Evolutionary conservation across 2,113 vertebrate species (phyloP).

Genomic region (Actenoides hombroni): DNA sequence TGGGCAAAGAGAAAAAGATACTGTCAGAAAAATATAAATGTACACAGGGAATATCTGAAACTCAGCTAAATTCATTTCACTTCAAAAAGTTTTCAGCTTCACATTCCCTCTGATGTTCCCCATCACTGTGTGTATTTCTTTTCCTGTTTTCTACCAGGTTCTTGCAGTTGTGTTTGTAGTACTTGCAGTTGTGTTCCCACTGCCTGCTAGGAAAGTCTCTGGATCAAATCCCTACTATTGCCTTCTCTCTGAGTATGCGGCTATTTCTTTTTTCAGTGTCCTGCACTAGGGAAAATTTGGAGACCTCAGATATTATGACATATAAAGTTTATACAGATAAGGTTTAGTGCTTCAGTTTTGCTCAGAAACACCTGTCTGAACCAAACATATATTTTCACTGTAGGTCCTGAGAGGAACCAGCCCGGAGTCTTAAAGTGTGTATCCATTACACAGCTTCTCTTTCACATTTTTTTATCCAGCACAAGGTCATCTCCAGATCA

Average conservation of each 20-base stretch:
- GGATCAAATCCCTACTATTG: not conserved
- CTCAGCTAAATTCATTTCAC: not conserved
- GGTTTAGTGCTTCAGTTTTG: not conserved
- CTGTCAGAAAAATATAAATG: not conserved
- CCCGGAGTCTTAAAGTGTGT: rapidly evolving
- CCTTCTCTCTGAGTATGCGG: not conserved
- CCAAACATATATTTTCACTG: rapidly evolving
- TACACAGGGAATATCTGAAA: not conserved
- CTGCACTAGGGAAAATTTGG: not conserved
- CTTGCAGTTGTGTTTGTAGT: not conserved
- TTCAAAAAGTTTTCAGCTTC: not conserved
- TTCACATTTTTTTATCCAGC: not conserved
- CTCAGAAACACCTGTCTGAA: not conserved
- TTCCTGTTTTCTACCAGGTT: not conserved
- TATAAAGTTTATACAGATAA: not conserved
- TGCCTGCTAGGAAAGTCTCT: not conserved
- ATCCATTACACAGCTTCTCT: not conserved
- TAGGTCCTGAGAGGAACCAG: not conserved
- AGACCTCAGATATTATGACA: not conserved
- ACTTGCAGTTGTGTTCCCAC: not conserved
- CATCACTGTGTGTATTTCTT: not conserved
- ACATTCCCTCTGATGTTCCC: not conserved
- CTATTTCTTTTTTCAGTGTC: not conserved
- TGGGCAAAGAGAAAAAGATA: not conserved
- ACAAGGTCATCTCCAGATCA: not conserved